Percentiles rank a stretch among this genome's conserved stretches.
phyloP scores from a whole-genome alignment of 2,888 invertebrate genomes.

The Troglohyphantes excavatus region DNA sequence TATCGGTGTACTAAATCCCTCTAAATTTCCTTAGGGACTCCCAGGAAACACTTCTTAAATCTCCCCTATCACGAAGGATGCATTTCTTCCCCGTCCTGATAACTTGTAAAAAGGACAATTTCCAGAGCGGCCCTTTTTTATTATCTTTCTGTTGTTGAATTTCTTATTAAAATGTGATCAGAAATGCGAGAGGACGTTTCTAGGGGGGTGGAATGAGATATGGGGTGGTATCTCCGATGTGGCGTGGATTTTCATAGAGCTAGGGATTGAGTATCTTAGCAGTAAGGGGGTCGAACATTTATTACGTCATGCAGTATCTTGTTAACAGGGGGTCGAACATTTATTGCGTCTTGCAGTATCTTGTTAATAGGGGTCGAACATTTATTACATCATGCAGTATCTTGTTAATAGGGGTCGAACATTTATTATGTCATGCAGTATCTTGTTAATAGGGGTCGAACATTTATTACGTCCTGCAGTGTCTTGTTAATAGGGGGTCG shows the following conservation, averaged over 20 bases:
- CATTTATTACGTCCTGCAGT: too few relatives aligned
- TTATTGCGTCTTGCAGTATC: too few relatives aligned
- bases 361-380: too few relatives aligned
- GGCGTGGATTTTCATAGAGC: neutral
- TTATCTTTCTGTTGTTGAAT: neutral
- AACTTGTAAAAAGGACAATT: slow-evolving; percentile 7
- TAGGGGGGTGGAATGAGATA: neutral
- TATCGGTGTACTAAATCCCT: neutral
- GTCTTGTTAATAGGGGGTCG: too few relatives aligned
- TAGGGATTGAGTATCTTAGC: neutral
- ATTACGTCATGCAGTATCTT: too few relatives aligned
- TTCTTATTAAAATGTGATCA: slow-evolving; percentile 9
- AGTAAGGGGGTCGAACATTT: too few relatives aligned
- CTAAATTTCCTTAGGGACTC: neutral
- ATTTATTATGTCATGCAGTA: too few relatives aligned
- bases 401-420: too few relatives aligned
- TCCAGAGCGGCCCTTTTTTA: neutral
- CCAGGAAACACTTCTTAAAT: slow-evolving; percentile 26
- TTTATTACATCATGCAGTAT: too few relatives aligned
- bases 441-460: too few relatives aligned
- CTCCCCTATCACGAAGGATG: neutral
- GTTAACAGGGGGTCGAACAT: too few relatives aligned
- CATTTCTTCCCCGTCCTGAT: neutral
- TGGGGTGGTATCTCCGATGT: neutral
- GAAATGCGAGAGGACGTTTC: slow-evolving; percentile 5